Percentiles rank a stretch among this genome's conserved stretches.
Conservation (phyloP, 2,797 vertebrate species). For the Pangasius djambal region DNA sequence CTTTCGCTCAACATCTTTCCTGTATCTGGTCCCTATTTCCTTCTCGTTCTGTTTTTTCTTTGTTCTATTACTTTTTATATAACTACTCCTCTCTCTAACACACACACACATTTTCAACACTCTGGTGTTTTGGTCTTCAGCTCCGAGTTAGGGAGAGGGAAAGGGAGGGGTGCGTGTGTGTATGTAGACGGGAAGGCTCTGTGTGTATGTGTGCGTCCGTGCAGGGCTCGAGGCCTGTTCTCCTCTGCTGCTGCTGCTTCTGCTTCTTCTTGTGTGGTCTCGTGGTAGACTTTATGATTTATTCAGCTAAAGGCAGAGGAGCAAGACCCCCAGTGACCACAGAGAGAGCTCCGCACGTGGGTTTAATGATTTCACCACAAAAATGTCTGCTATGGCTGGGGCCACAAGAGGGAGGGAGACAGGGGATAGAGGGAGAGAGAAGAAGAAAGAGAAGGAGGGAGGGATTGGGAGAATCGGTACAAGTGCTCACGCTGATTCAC, state of each 20-base stretch:
- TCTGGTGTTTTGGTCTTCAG: constrained; percentile 69
- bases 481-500: constrained; percentile 26
- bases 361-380: constrained; percentile 99
- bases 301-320: constrained; percentile 99
- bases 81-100: constrained; percentile 16
- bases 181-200: constrained; percentile 43
- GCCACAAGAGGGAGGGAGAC: constrained; percentile 62
- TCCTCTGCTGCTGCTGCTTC: constrained; percentile 75
- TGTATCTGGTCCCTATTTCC: constrained; percentile 53
- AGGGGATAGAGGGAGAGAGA: constrained; percentile 3
- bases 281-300: constrained; percentile 99
- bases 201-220: constrained; percentile 52
- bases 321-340: constrained; percentile 99
- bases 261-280: constrained; percentile 98
- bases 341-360: constrained; percentile 99
- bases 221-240: constrained; percentile 57
- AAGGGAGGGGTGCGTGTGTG: constrained; percentile 49
- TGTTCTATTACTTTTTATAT: constrained; percentile 44
- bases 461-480: constrained; percentile 15
- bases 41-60: constrained; percentile 25
- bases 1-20: constrained; percentile 43
- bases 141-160: constrained; percentile 83
- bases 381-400: constrained; percentile 99
- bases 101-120: constrained; percentile 58
- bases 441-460: constrained; percentile 5